These are phyloP conservation scores for Pristionchus pacificus DNA, from an alignment of 1,140 invertebrate species.

Conservation along the genomic window DNA sequence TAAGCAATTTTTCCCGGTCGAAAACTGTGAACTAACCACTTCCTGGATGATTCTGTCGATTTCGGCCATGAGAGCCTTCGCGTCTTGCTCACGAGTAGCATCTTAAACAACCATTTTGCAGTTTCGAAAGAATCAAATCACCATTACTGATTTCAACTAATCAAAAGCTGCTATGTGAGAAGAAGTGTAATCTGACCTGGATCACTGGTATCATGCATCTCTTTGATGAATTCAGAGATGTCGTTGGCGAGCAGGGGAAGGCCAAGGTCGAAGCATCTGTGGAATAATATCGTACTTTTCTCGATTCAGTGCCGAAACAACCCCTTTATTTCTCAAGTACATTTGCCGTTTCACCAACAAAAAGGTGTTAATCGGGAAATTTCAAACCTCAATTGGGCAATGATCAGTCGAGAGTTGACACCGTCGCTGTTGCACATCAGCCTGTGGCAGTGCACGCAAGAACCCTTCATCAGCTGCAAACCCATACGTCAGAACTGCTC, in stretches of 20 bases:
- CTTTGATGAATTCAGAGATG: not conserved
- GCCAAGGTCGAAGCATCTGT: not conserved
- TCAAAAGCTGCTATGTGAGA: not conserved
- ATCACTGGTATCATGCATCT: not conserved
- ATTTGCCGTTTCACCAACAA: too few species aligned
- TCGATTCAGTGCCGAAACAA: too few species aligned
- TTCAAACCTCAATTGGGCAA: slow-evolving; percentile 67
- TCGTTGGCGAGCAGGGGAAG: not conserved
- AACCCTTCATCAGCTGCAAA: slow-evolving; percentile 65
- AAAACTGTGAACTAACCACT: not conserved
- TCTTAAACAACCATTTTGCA: too few species aligned
- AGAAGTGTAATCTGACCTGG: not conserved
- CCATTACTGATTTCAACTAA: too few species aligned
- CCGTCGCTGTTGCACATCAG: slow-evolving; percentile 49
- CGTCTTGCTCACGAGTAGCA: not conserved
- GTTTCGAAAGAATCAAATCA: too few species aligned
- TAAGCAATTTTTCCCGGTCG: not conserved
- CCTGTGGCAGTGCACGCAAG: slow-evolving; percentile 62
- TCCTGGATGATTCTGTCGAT: not conserved
- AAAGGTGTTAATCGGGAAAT: not conserved
- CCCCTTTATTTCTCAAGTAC: too few species aligned
- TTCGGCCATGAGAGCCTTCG: not conserved
- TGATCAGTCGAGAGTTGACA: slow-evolving; percentile 61
- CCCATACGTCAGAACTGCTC: not conserved
- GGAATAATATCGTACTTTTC: not conserved